Base-by-base conservation (phyloP, 2,888 invertebrate genomes). In the Acleris literana region DNA sequence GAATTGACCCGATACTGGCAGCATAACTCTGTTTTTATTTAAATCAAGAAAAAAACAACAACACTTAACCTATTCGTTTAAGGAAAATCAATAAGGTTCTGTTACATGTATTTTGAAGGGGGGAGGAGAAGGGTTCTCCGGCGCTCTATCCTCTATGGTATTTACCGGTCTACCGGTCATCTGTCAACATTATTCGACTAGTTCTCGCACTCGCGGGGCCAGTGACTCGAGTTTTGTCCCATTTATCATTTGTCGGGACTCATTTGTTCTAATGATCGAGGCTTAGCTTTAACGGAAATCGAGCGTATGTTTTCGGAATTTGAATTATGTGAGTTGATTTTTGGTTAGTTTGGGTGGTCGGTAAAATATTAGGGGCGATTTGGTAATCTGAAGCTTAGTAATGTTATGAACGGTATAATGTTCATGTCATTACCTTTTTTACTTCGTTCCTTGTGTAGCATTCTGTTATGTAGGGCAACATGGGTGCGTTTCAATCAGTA, bases 221-320 rank as follows among this genome's bases (percentile, higher is more conserved):
- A 63, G 61, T 49, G 63, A 60, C 64, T 61, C 55, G 49, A 68
- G 69, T 63, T 63, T 49, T 52, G 54, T 22, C 52, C 57, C 63
- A 71, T 72, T 72, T 68, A 70, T 72, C 71, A 72, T 70, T 72
- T 59, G 54, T 62, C 44, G 25, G 57, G 60, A 61, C 69, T 68
- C 70, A 72, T 72, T 72, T 72, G 68, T 72, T 65, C 63, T 68
- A 63, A 68, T 65, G 60, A 33, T 61, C n/a, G 55, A 56, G 49
- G 44, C 65, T 60, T 60, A 29, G 55, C 18, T 61, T 56, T 56
- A 56, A 61, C 65, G 43, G 25, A 43, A 54, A 55, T 65, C 9
- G 60, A 61, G 33, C 39, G 49, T 33, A 49, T 48, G 54, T 18
- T 43, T 29, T 18, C 18, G 39, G 53, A 64, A 64, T 64, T n/a